Base-by-base conservation (phyloP, 2,888 invertebrate genomes). In the Drosophila colorata region DNA sequence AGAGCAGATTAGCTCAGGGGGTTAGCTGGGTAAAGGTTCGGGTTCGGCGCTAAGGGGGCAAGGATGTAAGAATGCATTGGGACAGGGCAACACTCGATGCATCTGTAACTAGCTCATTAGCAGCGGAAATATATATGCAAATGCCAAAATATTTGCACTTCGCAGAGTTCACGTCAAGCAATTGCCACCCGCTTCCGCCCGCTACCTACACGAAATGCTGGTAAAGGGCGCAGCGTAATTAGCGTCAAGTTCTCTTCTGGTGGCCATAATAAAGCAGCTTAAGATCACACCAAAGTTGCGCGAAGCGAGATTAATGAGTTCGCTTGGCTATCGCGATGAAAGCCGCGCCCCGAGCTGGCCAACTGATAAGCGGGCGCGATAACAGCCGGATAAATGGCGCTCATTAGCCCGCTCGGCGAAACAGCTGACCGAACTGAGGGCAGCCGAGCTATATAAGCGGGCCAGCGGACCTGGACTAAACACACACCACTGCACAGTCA, bases 291-390 rank as follows among this genome's bases (percentile, higher is more conserved):
- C 43, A 31, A 68, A 74, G 38, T 57, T 53, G 51, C 25, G 46
- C 60, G 52, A 61, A 60, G 18, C 63, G 40, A 70, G 74, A 82
- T 82, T 83, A 82, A 82, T 82, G 84, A 48, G 37, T 48, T 59
- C 69, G 48, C 38, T 14, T 5, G 40, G 58, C 64, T 69, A 87
- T 87, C 87, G 85, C 84, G 82, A 85, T 85, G 81, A 84, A 81
- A 84, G 69, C 74, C 74, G 56, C 49, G 66, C 59, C 52, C 60
- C 4, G 13, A 3, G 16, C 33, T 52, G 41, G 40, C 44, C 49
- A 70, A 65, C 69, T 68, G 81, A 83, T 80, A 84, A 84, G 67
- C 65, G 33, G 11, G 8, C 2, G 18, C 69, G 85, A 85, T 81
- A 80, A 83, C 23, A 35, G 47, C 0, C 48, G 64, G 69, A 80